These are phyloP conservation scores for Indicator indicator DNA, from an alignment of 2,113 vertebrate genomes.

Conservation along the genomic window DNA sequence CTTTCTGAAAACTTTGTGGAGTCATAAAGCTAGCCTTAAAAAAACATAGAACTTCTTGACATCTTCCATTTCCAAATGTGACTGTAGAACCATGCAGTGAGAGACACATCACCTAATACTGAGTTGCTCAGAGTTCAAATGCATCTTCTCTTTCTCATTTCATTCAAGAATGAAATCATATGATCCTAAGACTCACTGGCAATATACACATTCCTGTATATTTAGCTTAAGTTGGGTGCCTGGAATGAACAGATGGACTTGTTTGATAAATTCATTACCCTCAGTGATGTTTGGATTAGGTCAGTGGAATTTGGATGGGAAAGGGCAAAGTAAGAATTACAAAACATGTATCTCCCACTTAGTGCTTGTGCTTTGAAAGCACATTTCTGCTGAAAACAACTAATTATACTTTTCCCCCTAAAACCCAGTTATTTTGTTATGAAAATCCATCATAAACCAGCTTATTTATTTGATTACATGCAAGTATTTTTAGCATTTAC, in stretches of 20 bases:
- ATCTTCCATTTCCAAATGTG: background rate
- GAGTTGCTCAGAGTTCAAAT: background rate
- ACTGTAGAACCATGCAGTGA: background rate
- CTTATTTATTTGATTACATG: conserved; percentile 33
- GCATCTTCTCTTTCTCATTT: background rate
- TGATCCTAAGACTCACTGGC: background rate
- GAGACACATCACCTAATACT: background rate
- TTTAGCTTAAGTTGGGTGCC: background rate
- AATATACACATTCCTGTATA: background rate
- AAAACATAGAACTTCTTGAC: background rate
- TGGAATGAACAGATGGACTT: background rate
- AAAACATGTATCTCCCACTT: background rate
- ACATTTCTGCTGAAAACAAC: background rate
- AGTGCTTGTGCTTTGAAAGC: background rate
- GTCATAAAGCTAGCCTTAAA: background rate
- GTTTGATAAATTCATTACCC: background rate
- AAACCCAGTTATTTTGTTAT: conserved; percentile 1
- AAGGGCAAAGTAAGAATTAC: background rate
- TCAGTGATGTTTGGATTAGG: background rate
- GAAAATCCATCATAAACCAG: background rate
- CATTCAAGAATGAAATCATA: background rate
- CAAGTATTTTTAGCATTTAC: background rate
- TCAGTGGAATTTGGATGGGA: background rate
- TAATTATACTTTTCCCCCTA: background rate
- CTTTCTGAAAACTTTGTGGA: background rate